Evolutionary conservation across 2,797 vertebrate species (phyloP), one percentile per base, ranked within the genome.

Genomic region (Sebastes wilsoni): DNA sequence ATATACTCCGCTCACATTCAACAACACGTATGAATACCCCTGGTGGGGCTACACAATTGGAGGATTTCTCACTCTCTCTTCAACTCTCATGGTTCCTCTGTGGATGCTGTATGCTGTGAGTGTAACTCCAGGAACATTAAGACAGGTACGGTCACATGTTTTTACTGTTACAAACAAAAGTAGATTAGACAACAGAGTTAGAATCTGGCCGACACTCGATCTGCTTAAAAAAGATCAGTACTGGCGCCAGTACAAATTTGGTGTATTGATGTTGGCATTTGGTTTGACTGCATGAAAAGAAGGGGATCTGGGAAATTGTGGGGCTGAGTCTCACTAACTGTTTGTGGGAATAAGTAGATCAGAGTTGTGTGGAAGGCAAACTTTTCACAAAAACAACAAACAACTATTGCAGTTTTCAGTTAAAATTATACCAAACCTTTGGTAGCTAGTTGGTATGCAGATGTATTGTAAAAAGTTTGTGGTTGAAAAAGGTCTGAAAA

Each of bases 31-130:
- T 75, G 95, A 96, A 66, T 96, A 96, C 74, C 96, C 96, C n/a
- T 96, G 96, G 96, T 96, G 96, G 96, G 96, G 95, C 56, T 96
- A 96, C 9, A 42, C 85, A 8, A 91, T 96, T 2, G 96, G 96
- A 64, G 95, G 93, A 16, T 91, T 95, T 61, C 92, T 96, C 12
- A 96, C 95, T 20, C 94, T 96, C 14, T 96, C 96, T 12, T 96
- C 96, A n/a, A 96, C 95, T 4, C 87, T 96, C 11, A 8, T 95
- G 74, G 87, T 96, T 72, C 96, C 95, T 64, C 54, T 95, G 27
- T 96, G 94, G 95, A 96, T 96, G 94, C 8, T 96, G 38, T 94
- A 95, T 54, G 85, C 84, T 49, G 59, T 96, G n/a, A 82, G 70
- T n/a, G 72, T 81, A 77, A 95, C 95, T 62, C 93, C 95, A 36